A percentile compares a stretch with the other conserved stretches of the same genome.
Evolutionary conservation across 2,797 vertebrate genomes (phyloP).

Genomic region (Melanotaenia trifasciata): DNA sequence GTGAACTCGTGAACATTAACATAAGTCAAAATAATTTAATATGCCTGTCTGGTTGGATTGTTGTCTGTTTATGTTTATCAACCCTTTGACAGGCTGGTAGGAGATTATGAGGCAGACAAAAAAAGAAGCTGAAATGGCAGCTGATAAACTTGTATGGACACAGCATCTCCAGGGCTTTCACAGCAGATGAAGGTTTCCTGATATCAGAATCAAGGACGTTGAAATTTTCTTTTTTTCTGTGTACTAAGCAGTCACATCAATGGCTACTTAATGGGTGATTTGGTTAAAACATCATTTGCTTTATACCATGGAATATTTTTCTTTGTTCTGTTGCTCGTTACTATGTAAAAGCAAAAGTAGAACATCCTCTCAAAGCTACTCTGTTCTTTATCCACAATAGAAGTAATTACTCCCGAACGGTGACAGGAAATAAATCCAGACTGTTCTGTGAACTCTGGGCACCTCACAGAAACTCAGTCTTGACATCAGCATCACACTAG

Average conservation of each 20-base stretch:
- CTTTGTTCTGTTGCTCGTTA: neutral
- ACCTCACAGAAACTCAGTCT: constrained; percentile 38
- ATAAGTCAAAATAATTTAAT: neutral
- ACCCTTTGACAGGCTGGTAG: neutral
- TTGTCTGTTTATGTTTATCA: neutral
- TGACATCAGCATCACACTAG: constrained; percentile 35
- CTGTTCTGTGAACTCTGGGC: constrained; percentile 49
- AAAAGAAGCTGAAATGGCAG: no score
- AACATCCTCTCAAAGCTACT: constrained; percentile 10
- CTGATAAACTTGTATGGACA: no score
- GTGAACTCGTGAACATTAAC: neutral
- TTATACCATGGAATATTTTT: neutral
- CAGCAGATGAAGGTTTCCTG: neutral
- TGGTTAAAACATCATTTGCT: neutral
- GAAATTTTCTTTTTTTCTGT: neutral
- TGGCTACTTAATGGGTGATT: neutral
- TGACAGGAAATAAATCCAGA: constrained; percentile 58
- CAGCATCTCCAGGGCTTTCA: no score
- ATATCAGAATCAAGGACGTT: neutral
- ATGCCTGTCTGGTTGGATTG: neutral
- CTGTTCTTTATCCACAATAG: constrained; percentile 35
- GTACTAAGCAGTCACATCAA: neutral
- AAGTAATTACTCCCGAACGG: constrained; percentile 43
- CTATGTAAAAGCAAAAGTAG: neutral
- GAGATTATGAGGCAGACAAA: neutral